These are phyloP conservation scores for Euclidia mi DNA, from an alignment of 2,888 invertebrate species.

Conservation along the genomic window DNA sequence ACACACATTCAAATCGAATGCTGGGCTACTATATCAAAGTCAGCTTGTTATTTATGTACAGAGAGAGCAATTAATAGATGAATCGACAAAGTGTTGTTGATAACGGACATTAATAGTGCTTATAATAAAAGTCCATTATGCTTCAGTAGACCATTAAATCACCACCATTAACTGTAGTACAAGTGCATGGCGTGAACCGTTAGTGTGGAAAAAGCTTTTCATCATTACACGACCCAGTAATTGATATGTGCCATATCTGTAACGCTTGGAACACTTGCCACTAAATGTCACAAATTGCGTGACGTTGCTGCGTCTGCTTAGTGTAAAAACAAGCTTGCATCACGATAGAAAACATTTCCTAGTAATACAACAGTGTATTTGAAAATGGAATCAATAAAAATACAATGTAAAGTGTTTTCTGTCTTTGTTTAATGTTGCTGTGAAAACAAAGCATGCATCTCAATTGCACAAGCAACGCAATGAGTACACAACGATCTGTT, in stretches of 20 bases:
- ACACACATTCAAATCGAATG: no score
- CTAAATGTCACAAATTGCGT: conserved; percentile 5
- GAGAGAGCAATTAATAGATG: not conserved
- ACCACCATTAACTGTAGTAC: conserved; percentile 41
- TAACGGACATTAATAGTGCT: conserved; percentile 11
- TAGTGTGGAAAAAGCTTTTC: conserved; percentile 49
- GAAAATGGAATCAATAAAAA: no score
- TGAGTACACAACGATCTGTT: conserved; percentile 48
- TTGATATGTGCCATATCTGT: conserved; percentile 55
- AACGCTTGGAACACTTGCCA: conserved; percentile 38
- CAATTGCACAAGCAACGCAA: conserved; percentile 63
- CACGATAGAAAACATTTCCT: no score
- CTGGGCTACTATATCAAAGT: not conserved
- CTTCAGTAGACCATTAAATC: conserved; percentile 52
- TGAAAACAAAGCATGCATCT: conserved; percentile 46
- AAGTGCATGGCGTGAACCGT: conserved; percentile 46
- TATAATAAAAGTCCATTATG: conserved; percentile 33
- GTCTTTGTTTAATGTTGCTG: not conserved
- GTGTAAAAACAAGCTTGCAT: no score
- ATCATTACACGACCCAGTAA: conserved; percentile 56
- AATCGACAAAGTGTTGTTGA: not conserved
- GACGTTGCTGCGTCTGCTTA: not conserved
- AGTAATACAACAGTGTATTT: no score
- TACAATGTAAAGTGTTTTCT: not conserved
- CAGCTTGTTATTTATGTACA: not conserved